Percentiles rank a stretch among this genome's conserved stretches.
Conservation (phyloP, 2,113 vertebrate genomes). For the Lamprotornis superbus region DNA sequence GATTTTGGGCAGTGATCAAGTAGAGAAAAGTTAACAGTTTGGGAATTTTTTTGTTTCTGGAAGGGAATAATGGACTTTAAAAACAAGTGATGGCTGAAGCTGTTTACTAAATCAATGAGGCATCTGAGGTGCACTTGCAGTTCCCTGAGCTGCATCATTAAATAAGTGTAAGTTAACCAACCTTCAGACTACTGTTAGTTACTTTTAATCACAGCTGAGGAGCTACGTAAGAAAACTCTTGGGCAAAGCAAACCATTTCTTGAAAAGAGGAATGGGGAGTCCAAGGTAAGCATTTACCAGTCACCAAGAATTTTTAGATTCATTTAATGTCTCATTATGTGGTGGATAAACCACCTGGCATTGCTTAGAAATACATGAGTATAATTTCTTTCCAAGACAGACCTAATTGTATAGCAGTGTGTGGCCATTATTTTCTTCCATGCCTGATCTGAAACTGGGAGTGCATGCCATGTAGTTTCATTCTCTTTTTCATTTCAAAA, state of each 20-base stretch:
- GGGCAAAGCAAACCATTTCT: constrained; percentile 34
- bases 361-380: neutral
- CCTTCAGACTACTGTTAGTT: neutral
- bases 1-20: neutral
- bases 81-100: neutral
- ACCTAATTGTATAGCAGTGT: neutral
- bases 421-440: neutral
- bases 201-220: constrained; percentile 39
- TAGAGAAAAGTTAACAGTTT: neutral
- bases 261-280: neutral
- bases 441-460: neutral
- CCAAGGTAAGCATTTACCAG: constrained; percentile 23
- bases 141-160: neutral
- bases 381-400: neutral
- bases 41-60: neutral
- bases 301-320: constrained; percentile 20
- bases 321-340: constrained; percentile 54
- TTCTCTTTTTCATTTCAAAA: neutral
- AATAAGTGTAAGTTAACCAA: constrained; percentile 1
- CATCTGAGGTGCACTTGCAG: neutral
- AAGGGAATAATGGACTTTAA: neutral
- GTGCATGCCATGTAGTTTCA: neutral
- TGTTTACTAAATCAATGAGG: neutral
- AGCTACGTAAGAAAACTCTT: constrained; percentile 26
- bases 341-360: constrained; percentile 9